Evolutionary conservation across 2,888 invertebrate species (phyloP), one percentile per base, ranked within the genome.

Genomic region (Spatulosminthurus flaviceps): DNA sequence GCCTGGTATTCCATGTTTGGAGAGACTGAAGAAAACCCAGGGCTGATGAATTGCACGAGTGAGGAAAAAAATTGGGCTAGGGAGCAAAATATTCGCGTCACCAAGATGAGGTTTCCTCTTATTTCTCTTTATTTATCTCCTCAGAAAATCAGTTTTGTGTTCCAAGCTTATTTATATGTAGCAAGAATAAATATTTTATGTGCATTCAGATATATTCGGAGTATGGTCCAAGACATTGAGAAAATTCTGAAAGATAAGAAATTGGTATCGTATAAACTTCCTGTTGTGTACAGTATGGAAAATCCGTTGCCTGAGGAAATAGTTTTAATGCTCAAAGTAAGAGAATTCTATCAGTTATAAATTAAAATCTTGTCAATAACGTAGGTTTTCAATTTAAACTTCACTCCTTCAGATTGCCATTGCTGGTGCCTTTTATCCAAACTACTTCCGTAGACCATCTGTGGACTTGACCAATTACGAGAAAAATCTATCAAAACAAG

Each of bases 381-480:
- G 51, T 19, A 51, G 16, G 16, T n/a, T 7, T 34, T 4, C 34
- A 7, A 4, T 34, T 34, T 34, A 7, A 9, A 34, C 34, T 28
- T 71, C 41, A 5, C 41, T 81, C 85, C 7, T 85, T 9, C 87
- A 93, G 93, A 87, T 94, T 60, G 90, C 93, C 16, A 88, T 95
- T 60, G 92, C 93, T 80, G 95, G 94, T 0, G 96, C 97, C 0
- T 96, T 96, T 88, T 98, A 96, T 89, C 98, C 98, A 0, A 92
- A 96, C 88, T 97, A 94, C 88, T 97, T 95, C 88, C 88, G 92
- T 29, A 90, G 91, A 51, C 87, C 88, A 16, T 86, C 88, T n/a
- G 86, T 87, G 43, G 89, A 90, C 0, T 90, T 90, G 75, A 89
- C 90, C 77, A 87, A 89, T 0, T 90, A 92, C 80, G 94, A 95